Conservation (phyloP, 2,888 invertebrate species). For the Scrobipalpa atriplicella region DNA sequence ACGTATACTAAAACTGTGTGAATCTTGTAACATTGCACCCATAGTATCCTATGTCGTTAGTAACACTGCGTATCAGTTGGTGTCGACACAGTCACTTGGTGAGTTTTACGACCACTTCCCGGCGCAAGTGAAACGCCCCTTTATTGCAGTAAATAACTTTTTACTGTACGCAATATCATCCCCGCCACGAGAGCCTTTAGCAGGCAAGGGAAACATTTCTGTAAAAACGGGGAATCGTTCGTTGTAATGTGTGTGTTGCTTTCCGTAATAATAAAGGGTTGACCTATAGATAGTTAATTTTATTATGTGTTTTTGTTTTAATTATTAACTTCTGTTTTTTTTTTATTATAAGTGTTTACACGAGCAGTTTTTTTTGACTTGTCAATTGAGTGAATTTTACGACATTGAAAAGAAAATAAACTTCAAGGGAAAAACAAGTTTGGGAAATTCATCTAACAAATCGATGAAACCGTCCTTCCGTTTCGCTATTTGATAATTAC, state of each 20-base stretch:
- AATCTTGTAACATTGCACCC: background rate
- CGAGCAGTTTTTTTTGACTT: too few relatives aligned
- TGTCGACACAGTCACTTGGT: conserved; percentile 47
- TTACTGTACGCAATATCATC: conserved; percentile 40
- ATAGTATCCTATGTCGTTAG: background rate
- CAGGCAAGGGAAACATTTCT: background rate
- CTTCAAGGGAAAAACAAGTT: too few relatives aligned
- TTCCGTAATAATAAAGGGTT: background rate
- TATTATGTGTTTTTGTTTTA: too few relatives aligned
- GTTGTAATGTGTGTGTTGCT: background rate
- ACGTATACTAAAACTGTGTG: background rate
- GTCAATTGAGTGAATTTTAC: too few relatives aligned
- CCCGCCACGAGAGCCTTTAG: conserved; percentile 25
- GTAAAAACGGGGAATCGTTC: background rate
- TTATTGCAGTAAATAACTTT: conserved; percentile 54
- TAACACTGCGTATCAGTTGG: background rate
- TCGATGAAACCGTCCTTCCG: too few relatives aligned
- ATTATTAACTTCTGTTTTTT: too few relatives aligned
- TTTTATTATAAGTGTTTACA: too few relatives aligned
- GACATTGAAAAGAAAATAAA: too few relatives aligned
- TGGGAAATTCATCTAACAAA: too few relatives aligned
- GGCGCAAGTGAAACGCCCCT: conserved; percentile 48
- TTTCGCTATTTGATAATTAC: too few relatives aligned
- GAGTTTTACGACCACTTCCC: conserved; percentile 54
- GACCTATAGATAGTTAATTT: background rate